Evolutionary conservation across 1,140 invertebrate species (phyloP).

Genomic region (Pogonomyrmex californicus): DNA sequence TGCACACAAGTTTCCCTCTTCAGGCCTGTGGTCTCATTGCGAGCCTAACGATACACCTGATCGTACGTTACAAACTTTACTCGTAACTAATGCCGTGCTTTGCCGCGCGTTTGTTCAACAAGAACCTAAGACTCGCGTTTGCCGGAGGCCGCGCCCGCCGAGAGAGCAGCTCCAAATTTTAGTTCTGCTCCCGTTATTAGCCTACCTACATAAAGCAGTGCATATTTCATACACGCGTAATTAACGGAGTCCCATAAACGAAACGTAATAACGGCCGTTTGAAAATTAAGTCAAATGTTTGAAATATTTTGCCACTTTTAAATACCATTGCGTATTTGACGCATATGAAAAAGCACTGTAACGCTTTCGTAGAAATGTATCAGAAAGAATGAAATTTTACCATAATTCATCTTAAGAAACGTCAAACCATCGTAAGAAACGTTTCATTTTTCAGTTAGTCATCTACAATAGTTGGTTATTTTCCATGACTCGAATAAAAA

Average conservation of each 20-base stretch:
- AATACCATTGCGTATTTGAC: not conserved
- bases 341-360: too few species aligned
- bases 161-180: slow-evolving; percentile 54
- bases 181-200: slow-evolving; percentile 63
- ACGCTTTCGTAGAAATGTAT: too few species aligned
- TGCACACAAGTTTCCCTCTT: slow-evolving; percentile 74
- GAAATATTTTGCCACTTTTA: not conserved
- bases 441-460: not conserved
- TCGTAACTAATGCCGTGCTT: slow-evolving; percentile 74
- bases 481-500: not conserved
- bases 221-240: not conserved
- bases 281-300: not conserved
- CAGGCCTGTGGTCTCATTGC: slow-evolving; percentile 73
- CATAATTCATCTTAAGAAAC: not conserved
- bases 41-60: slow-evolving; percentile 72
- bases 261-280: not conserved
- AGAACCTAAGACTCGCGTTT: slow-evolving; percentile 61
- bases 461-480: not conserved
- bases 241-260: not conserved
- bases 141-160: slow-evolving; percentile 42
- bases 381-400: not conserved
- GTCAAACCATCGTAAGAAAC: not conserved
- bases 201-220: not conserved
- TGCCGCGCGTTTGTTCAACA: slow-evolving; percentile 71
- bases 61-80: slow-evolving; percentile 76